A percentile compares a stretch with the other conserved stretches of the same genome.
phyloP scores from a whole-genome alignment of 1,140 invertebrate genomes.

The Drosophila serrata region DNA sequence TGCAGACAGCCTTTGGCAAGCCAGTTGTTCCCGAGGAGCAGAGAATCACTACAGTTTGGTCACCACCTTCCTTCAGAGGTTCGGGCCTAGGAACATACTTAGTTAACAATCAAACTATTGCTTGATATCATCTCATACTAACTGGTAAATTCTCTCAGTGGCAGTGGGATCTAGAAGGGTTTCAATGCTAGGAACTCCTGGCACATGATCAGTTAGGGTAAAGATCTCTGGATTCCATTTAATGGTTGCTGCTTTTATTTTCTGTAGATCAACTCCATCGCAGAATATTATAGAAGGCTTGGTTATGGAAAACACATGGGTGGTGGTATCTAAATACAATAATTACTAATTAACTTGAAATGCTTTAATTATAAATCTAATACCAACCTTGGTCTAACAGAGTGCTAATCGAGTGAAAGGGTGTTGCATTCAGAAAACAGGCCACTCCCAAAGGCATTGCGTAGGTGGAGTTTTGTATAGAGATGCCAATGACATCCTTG shows the following conservation, averaged over 20 bases:
- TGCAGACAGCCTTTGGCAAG: conserved; percentile 91
- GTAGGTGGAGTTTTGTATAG: conserved; percentile 69
- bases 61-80: conserved; percentile 47
- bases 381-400: conserved; percentile 61
- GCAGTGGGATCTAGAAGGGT: conserved; percentile 59
- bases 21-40: conserved; percentile 92
- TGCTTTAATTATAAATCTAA: background rate
- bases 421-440: conserved; percentile 70
- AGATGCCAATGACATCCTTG: conserved; percentile 76
- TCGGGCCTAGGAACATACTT: conserved; percentile 48
- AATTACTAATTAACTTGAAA: background rate
- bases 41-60: conserved; percentile 81
- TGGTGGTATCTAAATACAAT: conserved; percentile 4
- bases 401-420: conserved; percentile 68
- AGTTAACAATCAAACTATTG: background rate
- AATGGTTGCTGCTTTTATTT: conserved; percentile 52
- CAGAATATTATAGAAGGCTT: conserved; percentile 74
- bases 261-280: conserved; percentile 65
- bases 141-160: conserved; percentile 69
- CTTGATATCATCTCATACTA: background rate
- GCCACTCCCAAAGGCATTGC: conserved; percentile 66
- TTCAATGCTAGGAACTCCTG: conserved; percentile 63
- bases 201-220: conserved; percentile 58
- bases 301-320: conserved; percentile 63
- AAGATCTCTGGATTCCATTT: conserved; percentile 65